Evolutionary conservation across 2,113 vertebrate genomes (phyloP).

Genomic region (Aphelocoma coerulescens): DNA sequence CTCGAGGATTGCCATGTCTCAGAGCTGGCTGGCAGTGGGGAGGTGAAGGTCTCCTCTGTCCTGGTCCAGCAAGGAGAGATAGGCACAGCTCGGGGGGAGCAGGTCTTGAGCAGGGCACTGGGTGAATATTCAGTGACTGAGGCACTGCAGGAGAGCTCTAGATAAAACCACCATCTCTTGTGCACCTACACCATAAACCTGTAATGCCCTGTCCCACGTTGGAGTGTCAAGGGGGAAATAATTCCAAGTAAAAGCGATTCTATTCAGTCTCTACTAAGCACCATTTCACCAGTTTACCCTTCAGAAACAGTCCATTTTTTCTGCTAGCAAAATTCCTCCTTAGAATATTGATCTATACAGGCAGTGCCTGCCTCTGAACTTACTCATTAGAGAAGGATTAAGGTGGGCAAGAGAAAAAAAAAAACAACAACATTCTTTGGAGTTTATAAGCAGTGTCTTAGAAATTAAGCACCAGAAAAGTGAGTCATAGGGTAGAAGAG

Average conservation of each 20-base stretch:
- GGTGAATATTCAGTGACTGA: neutral
- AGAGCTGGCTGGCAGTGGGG: neutral
- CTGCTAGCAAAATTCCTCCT: slow-evolving; percentile 31
- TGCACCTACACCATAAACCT: neutral
- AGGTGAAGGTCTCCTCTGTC: neutral
- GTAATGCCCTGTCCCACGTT: rapidly evolving
- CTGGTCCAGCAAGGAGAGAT: neutral
- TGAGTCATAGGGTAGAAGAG: slow-evolving; percentile 10
- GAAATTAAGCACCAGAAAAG: slow-evolving; percentile 38
- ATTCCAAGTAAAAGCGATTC: neutral
- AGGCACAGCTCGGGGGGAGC: neutral
- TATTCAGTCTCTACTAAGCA: neutral
- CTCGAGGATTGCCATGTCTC: neutral
- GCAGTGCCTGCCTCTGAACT: slow-evolving; percentile 5
- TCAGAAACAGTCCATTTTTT: slow-evolving; percentile 29
- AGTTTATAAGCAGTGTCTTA: slow-evolving; percentile 14
- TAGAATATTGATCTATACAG: slow-evolving; percentile 21
- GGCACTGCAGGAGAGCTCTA: neutral
- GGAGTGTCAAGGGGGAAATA: neutral
- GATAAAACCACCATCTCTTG: neutral
- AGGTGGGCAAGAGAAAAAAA: neutral
- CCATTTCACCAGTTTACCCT: slow-evolving; percentile 1
- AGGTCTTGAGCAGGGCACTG: neutral
- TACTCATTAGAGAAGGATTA: slow-evolving; percentile 48
- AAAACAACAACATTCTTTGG: neutral